Evolutionary conservation across 2,113 vertebrate genomes (phyloP).

Genomic region (Panthera uncia): DNA sequence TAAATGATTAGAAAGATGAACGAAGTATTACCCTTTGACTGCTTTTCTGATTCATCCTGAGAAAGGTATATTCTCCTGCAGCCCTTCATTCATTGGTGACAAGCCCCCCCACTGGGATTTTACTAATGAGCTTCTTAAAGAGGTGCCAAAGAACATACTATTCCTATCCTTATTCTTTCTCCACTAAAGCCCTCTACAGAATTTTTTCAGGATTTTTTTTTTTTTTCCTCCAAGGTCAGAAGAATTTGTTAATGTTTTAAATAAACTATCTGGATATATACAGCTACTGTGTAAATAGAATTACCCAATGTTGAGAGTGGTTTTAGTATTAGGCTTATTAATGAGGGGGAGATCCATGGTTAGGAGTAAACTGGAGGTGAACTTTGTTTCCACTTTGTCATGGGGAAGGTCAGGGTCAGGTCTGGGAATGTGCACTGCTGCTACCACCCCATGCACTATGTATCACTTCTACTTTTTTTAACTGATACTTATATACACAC

Average conservation of each 20-base stretch:
- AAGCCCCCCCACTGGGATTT: conserved; percentile 70
- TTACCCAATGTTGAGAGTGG: conserved; percentile 39
- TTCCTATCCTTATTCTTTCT: conserved; percentile 58
- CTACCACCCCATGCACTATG: conserved; percentile 39
- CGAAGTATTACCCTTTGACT: conserved; percentile 59
- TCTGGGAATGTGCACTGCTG: conserved; percentile 23
- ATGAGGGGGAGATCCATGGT: conserved; percentile 53
- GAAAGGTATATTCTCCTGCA: conserved; percentile 72
- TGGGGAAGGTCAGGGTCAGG: conserved; percentile 36
- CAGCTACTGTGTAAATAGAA: conserved; percentile 36
- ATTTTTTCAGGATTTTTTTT: conserved; percentile 66
- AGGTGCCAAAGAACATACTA: conserved; percentile 82
- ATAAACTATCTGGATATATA: conserved; percentile 51
- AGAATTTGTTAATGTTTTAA: conserved; percentile 70
- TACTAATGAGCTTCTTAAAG: conserved; percentile 71
- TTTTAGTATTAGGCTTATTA: conserved; percentile 51
- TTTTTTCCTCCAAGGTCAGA: conserved; percentile 61
- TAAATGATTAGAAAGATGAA: conserved; percentile 76
- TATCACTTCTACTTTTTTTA: conserved; percentile 77
- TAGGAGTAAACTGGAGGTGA: conserved; percentile 32
- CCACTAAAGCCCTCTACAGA: background rate
- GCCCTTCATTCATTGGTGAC: conserved; percentile 60
- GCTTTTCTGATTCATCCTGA: conserved; percentile 71
- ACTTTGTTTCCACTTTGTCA: conserved; percentile 13
- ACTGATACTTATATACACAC: conserved; percentile 41